Evolutionary conservation across 1,140 invertebrate genomes (phyloP).

Genomic region (Drosophila sulfurigaster): DNA sequence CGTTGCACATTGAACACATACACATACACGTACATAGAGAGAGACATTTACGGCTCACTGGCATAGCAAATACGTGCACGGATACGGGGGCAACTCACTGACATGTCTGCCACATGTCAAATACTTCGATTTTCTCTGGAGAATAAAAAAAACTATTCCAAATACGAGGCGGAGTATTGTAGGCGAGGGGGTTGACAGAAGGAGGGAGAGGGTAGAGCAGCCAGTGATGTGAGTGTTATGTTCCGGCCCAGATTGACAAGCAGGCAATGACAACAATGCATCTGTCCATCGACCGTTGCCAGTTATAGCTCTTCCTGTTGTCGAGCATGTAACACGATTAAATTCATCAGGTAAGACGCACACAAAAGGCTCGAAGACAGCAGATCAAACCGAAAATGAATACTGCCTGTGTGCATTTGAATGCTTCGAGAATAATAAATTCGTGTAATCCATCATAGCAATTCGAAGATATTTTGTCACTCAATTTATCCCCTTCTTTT

Average conservation of each 20-base stretch:
- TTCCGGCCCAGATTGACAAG: conserved; percentile 11
- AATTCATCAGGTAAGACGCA: neutral
- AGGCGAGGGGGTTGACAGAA: neutral
- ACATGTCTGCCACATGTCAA: conserved; percentile 72
- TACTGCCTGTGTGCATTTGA: neutral
- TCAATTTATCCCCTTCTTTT: neutral
- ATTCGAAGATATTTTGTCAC: neutral
- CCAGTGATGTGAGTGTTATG: conserved; percentile 3
- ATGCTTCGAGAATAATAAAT: too few relatives aligned
- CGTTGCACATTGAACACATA: conserved; percentile 8
- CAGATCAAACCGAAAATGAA: neutral
- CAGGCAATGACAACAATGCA: conserved; percentile 21
- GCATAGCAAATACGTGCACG: conserved; percentile 2
- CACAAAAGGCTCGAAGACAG: neutral
- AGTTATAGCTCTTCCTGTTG: neutral
- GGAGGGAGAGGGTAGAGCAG: neutral
- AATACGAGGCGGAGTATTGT: neutral
- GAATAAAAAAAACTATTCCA: conserved; percentile 15
- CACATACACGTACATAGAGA: neutral
- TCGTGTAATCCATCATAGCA: neutral
- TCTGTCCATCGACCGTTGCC: conserved; percentile 3
- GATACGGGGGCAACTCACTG: conserved; percentile 30
- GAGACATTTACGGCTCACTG: neutral
- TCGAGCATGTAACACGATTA: neutral
- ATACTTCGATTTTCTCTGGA: conserved; percentile 63